Evolutionary conservation across 2,888 invertebrate species (phyloP), one percentile per base, ranked within the genome.

Genomic region (Phorcus lineatus): DNA sequence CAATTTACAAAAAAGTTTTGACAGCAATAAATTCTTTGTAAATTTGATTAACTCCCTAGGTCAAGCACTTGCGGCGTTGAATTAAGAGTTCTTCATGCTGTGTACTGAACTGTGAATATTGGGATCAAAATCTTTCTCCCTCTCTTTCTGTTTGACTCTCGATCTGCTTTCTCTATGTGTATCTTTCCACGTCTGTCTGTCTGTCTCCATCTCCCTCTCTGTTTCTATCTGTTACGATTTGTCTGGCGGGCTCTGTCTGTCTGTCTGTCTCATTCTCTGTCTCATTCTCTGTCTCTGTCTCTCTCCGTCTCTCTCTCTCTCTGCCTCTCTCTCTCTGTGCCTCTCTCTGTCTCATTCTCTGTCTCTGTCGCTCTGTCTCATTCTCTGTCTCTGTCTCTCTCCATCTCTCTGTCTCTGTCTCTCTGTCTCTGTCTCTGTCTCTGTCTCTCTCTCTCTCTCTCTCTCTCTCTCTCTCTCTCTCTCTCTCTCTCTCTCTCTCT

Each of bases 251-350:
- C 4, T 76, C 11, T 66, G 40, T 75, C 47, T 76, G 40, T 76
- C 47, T 66, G 31, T 79, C 31, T 66, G 24, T 76, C 19, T 76
- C 22, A 36, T 7, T 54, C 28, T 80, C 22, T 76, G n/a, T 53
- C 28, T 74, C 31, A 36, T 2, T 55, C 54, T 28, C 24, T 78
- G 11, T 70, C 17, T 77, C 17, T 77, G 0, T 80, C 54, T 70
- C 62, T 66, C 36, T 77, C 77, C 62, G 3, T 54, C 62, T 76
- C 31, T 66, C 67, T 77, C 19, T 57, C 19, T 78, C 31, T 70
- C 40, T 67, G 31, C 19, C 53, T 66, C 28, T 74, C 36, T 74
- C 19, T 53, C 52, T 62, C 19, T n/a, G 11, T 55, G 0, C n/a
- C 22, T 77, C 40, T 66, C 22, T 40, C 54, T 77, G 24, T 76